These are phyloP conservation scores for Sternotherus odoratus DNA, from an alignment of 2,797 vertebrate genomes.

Conservation along the genomic window DNA sequence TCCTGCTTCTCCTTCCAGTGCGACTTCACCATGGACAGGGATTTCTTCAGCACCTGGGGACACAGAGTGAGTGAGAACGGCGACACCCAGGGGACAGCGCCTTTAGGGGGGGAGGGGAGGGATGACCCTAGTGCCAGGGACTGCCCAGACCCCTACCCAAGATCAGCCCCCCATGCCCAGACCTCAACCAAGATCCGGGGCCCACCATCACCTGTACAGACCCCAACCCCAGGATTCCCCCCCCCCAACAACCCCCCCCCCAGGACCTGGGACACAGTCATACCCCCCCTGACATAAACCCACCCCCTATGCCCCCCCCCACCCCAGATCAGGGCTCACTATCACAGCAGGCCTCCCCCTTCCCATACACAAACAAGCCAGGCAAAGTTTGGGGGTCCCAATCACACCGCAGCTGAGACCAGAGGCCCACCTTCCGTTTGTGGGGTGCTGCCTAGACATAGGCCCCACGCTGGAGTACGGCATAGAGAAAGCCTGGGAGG, in stretches of 20 bases:
- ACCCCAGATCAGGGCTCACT: too few relatives aligned
- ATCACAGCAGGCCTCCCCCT: neutral
- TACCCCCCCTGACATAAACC: neutral
- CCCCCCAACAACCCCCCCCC: neutral
- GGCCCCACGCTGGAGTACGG: neutral
- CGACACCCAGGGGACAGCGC: neutral
- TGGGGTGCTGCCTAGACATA: neutral
- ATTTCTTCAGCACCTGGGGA: conserved; percentile 88
- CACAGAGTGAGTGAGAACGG: accelerated
- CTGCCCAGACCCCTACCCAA: neutral
- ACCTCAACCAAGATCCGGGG: neutral
- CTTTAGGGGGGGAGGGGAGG: too few relatives aligned
- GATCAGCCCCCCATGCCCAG: neutral
- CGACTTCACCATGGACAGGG: conserved; percentile 87
- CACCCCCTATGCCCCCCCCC: neutral
- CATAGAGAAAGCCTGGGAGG: neutral
- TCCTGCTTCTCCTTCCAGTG: conserved; percentile 94
- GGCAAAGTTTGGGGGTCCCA: neutral
- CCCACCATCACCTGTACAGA: neutral
- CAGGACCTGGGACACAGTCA: too few relatives aligned
- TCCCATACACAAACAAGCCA: neutral
- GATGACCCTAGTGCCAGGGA: neutral
- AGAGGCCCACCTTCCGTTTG: neutral
- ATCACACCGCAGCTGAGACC: neutral
- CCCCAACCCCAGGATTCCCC: neutral